Evolutionary conservation across 2,888 invertebrate species (phyloP).

Genomic region (Eupithecia vulgata): DNA sequence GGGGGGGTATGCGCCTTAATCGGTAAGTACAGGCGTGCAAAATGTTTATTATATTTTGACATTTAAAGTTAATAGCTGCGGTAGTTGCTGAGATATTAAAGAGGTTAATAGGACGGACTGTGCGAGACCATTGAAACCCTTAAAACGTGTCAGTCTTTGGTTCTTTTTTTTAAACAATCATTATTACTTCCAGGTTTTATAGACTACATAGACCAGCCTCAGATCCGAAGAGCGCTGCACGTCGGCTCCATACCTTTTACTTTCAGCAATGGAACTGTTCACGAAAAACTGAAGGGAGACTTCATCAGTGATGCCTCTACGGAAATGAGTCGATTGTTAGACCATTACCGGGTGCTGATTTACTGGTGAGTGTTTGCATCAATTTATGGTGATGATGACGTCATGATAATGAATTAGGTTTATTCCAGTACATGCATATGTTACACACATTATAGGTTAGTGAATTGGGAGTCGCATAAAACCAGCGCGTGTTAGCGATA

Average conservation of each 20-base stretch:
- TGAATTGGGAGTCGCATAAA: no score
- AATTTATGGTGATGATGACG: not conserved
- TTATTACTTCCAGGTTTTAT: conserved; percentile 61
- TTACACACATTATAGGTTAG: no score
- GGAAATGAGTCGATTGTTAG: conserved; percentile 83
- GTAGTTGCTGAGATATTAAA: no score
- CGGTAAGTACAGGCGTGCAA: no score
- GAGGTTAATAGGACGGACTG: no score
- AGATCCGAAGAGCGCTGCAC: conserved; percentile 86
- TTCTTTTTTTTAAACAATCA: not conserved
- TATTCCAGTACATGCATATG: no score
- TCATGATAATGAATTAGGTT: not conserved
- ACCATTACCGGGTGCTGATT: conserved; percentile 87
- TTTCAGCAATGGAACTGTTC: conserved; percentile 55
- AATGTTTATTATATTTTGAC: no score
- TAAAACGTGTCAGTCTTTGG: no score
- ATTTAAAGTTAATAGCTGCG: no score
- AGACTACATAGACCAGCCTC: conserved; percentile 81
- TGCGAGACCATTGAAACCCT: no score
- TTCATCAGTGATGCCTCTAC: conserved; percentile 86
- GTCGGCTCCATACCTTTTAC: conserved; percentile 86
- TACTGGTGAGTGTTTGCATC: conserved; percentile 77
- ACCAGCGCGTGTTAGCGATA: no score
- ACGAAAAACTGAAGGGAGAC: conserved; percentile 81
- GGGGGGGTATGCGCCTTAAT: no score